Evolutionary conservation across 64 coral and sea anemone genomes (phyloP).

Genomic region (Actinia tenebrosa): DNA sequence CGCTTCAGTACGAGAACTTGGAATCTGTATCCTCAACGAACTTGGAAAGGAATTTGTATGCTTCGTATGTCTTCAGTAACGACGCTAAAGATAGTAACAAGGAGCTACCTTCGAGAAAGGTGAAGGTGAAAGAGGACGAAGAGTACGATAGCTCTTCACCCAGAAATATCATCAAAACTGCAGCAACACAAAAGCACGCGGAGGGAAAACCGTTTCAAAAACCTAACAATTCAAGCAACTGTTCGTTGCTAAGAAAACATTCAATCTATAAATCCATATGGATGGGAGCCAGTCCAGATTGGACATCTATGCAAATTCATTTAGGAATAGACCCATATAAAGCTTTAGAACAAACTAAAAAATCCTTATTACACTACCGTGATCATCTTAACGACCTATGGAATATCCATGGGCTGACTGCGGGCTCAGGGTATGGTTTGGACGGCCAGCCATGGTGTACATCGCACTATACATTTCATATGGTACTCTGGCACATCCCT

Average conservation of each 20-base stretch:
- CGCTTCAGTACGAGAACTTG: not conserved
- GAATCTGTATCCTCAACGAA: not conserved
- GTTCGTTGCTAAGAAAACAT: slow-evolving; percentile 22
- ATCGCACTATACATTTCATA: slow-evolving; percentile 82
- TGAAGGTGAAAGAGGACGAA: not conserved
- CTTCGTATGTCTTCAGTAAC: not conserved
- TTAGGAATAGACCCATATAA: slow-evolving; percentile 59
- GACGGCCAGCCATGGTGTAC: slow-evolving; percentile 91
- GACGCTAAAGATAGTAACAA: too few relatives aligned
- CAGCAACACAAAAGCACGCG: not conserved
- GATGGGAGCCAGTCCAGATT: slow-evolving; percentile 82
- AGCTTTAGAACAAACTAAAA: slow-evolving; percentile 61
- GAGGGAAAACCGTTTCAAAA: not conserved
- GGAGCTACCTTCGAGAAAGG: not conserved
- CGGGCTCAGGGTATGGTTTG: slow-evolving; percentile 69
- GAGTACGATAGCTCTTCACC: not conserved
- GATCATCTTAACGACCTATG: slow-evolving; percentile 76
- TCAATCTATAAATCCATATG: slow-evolving; percentile 55
- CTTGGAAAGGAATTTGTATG: not conserved
- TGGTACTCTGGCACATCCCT: slow-evolving; percentile 90
- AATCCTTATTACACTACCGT: slow-evolving; percentile 80
- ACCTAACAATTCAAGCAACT: slow-evolving; percentile 21
- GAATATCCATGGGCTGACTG: slow-evolving; percentile 91
- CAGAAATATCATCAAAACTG: not conserved
- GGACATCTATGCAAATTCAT: slow-evolving; percentile 63